A percentile compares a stretch with the other conserved stretches of the same genome.
Conservation (phyloP, 2,797 vertebrate genomes). For the Scarus forsteni region DNA sequence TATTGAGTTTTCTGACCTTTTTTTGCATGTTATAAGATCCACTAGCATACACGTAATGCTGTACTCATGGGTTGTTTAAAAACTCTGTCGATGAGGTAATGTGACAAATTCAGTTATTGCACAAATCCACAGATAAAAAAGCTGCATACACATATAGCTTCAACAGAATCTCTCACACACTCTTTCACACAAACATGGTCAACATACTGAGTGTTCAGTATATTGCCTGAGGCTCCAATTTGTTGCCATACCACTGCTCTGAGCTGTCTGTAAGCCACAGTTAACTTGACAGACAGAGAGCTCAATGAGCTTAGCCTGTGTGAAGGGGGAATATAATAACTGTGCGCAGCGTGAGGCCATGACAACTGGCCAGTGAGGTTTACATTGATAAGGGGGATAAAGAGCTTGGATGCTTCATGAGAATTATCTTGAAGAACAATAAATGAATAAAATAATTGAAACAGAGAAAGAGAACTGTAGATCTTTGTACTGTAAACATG, state of each 20-base stretch:
- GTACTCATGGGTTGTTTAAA: neutral
- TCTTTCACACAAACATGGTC: neutral
- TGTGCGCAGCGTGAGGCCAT: constrained; percentile 9
- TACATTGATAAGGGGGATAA: constrained; percentile 14
- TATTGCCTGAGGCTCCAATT: constrained; percentile 41
- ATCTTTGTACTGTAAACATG: constrained; percentile 5
- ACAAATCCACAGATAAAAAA: constrained; percentile 18
- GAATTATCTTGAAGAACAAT: neutral
- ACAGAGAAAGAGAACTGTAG: neutral
- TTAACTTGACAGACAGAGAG: constrained; percentile 32
- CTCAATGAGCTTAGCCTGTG: constrained; percentile 26
- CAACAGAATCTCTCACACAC: constrained; percentile 14
- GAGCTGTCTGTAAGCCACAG: constrained; percentile 29
- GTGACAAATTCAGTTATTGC: neutral
- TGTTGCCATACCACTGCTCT: constrained; percentile 37
- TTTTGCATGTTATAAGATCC: neutral
- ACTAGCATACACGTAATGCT: constrained; percentile 3
- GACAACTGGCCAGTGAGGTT: neutral
- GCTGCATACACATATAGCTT: constrained; percentile 4
- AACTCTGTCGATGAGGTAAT: neutral
- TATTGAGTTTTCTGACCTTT: neutral
- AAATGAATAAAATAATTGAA: neutral
- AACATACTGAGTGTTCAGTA: constrained; percentile 22
- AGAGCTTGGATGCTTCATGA: constrained; percentile 11
- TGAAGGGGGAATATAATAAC: constrained; percentile 13